These are phyloP conservation scores for Indicator maculatus DNA, from an alignment of 2,113 vertebrate species.

Conservation along the genomic window DNA sequence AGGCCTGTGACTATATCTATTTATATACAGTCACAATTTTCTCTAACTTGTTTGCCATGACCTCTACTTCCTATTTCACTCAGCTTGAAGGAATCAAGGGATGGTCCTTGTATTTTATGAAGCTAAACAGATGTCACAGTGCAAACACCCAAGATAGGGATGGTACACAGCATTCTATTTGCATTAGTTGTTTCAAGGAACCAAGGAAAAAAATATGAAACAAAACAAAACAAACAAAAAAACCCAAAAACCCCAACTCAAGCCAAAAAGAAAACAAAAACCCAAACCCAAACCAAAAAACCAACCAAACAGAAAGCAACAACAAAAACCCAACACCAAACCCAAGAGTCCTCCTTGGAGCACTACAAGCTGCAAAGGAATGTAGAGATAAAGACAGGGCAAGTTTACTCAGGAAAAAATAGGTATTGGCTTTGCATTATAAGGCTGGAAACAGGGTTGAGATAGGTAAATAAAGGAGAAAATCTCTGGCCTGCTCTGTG, in stretches of 20 bases:
- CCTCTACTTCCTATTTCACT: neutral
- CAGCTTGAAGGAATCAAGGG: neutral
- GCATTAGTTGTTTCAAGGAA: neutral
- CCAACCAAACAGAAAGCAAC: too few species aligned
- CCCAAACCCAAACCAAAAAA: neutral
- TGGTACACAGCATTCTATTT: neutral
- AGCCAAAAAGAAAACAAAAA: neutral
- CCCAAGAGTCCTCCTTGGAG: neutral
- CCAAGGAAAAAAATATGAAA: neutral
- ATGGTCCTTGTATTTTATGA: neutral
- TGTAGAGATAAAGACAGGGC: neutral
- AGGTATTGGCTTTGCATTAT: neutral
- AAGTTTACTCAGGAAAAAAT: neutral
- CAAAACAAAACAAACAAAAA: too few species aligned
- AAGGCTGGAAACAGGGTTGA: neutral
- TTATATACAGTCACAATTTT: neutral
- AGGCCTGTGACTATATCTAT: neutral
- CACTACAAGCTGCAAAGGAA: conserved; percentile 20
- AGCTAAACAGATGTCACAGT: conserved; percentile 1
- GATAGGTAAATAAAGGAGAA: neutral
- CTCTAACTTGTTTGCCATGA: neutral
- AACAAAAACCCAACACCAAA: rapidly evolving
- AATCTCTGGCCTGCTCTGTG: neutral
- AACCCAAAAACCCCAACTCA: neutral
- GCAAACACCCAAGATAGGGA: neutral